Evolutionary conservation across 2,888 invertebrate species (phyloP).

Genomic region (Callyntrura sp.): DNA sequence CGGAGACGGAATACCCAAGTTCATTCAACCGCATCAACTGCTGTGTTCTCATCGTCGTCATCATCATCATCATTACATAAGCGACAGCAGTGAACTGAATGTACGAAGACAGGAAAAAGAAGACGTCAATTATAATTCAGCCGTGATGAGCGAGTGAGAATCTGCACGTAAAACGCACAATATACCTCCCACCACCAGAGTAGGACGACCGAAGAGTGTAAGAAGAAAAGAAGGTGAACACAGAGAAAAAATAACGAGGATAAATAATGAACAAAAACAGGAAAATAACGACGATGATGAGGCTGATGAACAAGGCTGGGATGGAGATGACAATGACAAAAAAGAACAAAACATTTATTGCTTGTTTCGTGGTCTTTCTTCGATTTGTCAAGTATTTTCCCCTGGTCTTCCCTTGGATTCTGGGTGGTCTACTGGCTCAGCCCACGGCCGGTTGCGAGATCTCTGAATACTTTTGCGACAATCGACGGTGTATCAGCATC

Average conservation of each 20-base stretch:
- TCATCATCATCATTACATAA: constrained; percentile 24
- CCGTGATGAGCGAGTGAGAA: no score
- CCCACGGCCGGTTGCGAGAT: constrained; percentile 86
- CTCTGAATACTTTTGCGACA: constrained; percentile 89
- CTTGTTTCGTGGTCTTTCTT: constrained; percentile 61
- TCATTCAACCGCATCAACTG: constrained; percentile 54
- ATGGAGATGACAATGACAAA: constrained; percentile 42
- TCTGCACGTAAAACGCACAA: no score
- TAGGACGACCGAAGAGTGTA: not conserved
- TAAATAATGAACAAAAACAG: constrained; percentile 47
- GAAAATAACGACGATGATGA: constrained; percentile 38
- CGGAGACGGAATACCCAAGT: constrained; percentile 25
- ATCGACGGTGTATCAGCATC: constrained; percentile 86
- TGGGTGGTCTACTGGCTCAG: constrained; percentile 53
- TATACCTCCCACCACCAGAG: no score
- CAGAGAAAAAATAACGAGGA: constrained; percentile 14
- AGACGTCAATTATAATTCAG: constrained; percentile 24
- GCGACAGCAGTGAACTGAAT: constrained; percentile 19
- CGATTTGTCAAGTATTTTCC: constrained; percentile 54
- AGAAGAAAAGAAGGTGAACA: not conserved
- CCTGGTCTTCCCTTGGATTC: constrained; percentile 60
- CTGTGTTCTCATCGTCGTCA: not conserved
- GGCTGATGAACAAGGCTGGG: constrained; percentile 9
- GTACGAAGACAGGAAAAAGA: constrained; percentile 7
- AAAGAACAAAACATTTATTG: constrained; percentile 52